Evolutionary conservation across 2,888 invertebrate genomes (phyloP).

Genomic region (Ferdinandea cuprea): DNA sequence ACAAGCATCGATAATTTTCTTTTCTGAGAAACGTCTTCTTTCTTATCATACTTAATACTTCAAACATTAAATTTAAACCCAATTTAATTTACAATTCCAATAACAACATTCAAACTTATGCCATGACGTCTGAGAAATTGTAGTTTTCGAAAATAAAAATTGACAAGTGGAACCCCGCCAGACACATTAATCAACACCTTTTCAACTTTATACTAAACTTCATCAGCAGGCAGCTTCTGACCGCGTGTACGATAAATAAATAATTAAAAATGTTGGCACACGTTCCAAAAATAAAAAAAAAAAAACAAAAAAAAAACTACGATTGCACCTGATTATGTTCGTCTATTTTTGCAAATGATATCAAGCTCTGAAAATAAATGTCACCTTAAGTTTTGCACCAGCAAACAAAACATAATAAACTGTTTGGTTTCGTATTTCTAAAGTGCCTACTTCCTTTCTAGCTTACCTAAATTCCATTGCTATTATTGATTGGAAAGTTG

Average conservation of each 20-base stretch:
- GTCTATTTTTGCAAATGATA: constrained; percentile 12
- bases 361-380: constrained; percentile 7
- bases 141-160: no score
- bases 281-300: background rate
- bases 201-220: background rate
- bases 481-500: constrained; percentile 11
- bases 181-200: background rate
- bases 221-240: background rate
- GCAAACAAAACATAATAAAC: background rate
- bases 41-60: no score
- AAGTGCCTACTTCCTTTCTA: constrained; percentile 12
- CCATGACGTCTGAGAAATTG: no score
- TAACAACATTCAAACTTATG: no score
- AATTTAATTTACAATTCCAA: no score
- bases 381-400: background rate
- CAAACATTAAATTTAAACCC: no score
- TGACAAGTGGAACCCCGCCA: no score
- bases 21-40: no score
- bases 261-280: constrained; percentile 3
- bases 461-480: background rate
- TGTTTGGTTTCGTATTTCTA: background rate
- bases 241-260: background rate
- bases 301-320: background rate
- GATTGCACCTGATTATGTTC: background rate
- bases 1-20: no score